Evolutionary conservation across 1,140 invertebrate genomes (phyloP).

Genomic region (Zaprionus ornatus): DNA sequence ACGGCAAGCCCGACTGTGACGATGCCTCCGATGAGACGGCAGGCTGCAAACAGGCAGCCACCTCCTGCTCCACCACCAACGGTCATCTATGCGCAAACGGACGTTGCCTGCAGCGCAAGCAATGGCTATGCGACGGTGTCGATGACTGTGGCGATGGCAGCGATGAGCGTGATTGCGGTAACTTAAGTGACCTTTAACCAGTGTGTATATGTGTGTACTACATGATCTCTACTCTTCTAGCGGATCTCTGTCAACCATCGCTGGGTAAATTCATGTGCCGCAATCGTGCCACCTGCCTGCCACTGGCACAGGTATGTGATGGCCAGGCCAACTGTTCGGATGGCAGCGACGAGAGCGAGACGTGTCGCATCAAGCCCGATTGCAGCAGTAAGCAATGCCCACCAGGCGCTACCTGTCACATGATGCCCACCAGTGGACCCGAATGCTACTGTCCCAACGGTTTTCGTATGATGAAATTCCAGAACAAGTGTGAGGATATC

Average conservation of each 20-base stretch:
- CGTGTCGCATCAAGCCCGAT: constrained; percentile 60
- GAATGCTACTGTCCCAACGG: constrained; percentile 84
- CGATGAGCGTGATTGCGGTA: constrained; percentile 88
- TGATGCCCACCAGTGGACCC: constrained; percentile 80
- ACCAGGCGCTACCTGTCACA: constrained; percentile 55
- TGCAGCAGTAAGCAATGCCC: constrained; percentile 58
- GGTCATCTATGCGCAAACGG: constrained; percentile 73
- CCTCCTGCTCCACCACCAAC: constrained; percentile 39
- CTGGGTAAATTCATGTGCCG: constrained; percentile 70
- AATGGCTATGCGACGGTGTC: constrained; percentile 75
- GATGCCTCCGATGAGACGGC: constrained; percentile 90
- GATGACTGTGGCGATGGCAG: constrained; percentile 88
- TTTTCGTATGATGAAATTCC: constrained; percentile 70
- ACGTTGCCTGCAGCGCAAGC: constrained; percentile 63
- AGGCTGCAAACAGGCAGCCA: constrained; percentile 83
- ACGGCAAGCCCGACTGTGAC: constrained; percentile 90
- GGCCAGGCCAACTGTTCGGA: constrained; percentile 84
- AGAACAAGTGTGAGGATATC: constrained; percentile 87
- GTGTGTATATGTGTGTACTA: not conserved
- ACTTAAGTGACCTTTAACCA: constrained; percentile 38
- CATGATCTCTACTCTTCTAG: constrained; percentile 8
- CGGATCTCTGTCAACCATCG: constrained; percentile 43
- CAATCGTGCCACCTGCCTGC: constrained; percentile 85
- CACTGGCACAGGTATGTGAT: constrained; percentile 87
- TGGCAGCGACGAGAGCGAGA: constrained; percentile 78